A percentile compares a stretch with the other conserved stretches of the same genome.
Conservation (phyloP, 2,888 invertebrate species). For the Blera fallax region DNA sequence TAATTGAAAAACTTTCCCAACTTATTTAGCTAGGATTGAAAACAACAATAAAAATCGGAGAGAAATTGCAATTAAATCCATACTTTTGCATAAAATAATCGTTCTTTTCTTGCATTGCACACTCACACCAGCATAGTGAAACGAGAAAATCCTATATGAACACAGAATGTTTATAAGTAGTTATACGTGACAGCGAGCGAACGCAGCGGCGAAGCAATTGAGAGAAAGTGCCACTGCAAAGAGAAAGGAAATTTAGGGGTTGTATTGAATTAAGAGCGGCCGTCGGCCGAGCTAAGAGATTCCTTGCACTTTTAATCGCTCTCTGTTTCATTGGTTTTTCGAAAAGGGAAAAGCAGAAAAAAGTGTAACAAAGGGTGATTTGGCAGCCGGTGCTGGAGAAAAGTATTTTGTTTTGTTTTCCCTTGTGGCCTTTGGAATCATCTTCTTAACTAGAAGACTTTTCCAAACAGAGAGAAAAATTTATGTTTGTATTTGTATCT, state of each 20-base stretch:
- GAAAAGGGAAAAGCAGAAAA: neutral
- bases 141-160: slow-evolving; percentile 35
- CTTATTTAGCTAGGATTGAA: neutral
- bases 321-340: slow-evolving; percentile 7
- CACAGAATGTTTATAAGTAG: slow-evolving; percentile 16
- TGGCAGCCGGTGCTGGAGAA: slow-evolving; percentile 40
- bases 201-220: slow-evolving; percentile 9
- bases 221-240: slow-evolving; percentile 47
- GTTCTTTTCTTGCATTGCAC: slow-evolving; percentile 12
- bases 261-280: slow-evolving; percentile 4
- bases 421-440: slow-evolving; percentile 17
- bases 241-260: slow-evolving; percentile 27
- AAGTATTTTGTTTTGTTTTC: slow-evolving; percentile 33
- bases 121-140: slow-evolving; percentile 5
- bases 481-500: neutral
- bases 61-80: slow-evolving; percentile 19
- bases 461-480: neutral
- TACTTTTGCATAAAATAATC: slow-evolving; percentile 36
- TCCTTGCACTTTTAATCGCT: neutral
- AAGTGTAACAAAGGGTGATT: slow-evolving; percentile 45
- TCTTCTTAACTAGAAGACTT: neutral
- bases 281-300: neutral
- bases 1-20: neutral
- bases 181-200: slow-evolving; percentile 24
- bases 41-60: neutral